A percentile compares a stretch with the other conserved stretches of the same genome.
Evolutionary conservation across 2,113 vertebrate species (phyloP).

Genomic region (Phrynosoma platyrhinos): DNA sequence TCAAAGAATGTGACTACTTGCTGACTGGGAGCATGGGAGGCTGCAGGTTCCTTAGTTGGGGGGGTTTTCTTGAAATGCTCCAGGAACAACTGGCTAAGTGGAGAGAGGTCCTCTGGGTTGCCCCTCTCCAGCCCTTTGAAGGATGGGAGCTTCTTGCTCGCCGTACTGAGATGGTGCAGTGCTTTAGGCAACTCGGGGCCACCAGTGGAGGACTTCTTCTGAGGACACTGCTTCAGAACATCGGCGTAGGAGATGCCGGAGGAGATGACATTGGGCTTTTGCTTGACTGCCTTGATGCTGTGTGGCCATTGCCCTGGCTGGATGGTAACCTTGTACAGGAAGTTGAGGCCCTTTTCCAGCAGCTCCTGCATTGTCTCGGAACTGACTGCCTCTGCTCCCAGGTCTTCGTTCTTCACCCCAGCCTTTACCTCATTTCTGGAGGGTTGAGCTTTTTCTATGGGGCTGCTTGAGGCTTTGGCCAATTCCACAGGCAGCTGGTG

Average conservation of each 20-base stretch:
- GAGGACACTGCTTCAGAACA: conserved; percentile 31
- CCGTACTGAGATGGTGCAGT: not conserved
- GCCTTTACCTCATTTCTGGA: not conserved
- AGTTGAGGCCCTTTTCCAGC: conserved; percentile 28
- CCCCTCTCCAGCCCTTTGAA: not conserved
- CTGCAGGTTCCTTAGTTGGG: not conserved
- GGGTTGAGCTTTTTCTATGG: not conserved
- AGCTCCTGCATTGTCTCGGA: conserved; percentile 39
- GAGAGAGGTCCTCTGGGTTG: not conserved
- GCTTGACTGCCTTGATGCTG: conserved; percentile 6
- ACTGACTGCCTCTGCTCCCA: conserved; percentile 15
- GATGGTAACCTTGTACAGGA: conserved; percentile 43
- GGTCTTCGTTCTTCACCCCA: not conserved
- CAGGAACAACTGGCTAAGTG: conserved; percentile 4
- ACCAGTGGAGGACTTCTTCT: not conserved
- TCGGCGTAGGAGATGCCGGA: conserved; percentile 20
- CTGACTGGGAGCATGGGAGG: not conserved
- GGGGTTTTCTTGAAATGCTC: conserved; percentile 30
- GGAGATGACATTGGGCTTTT: not conserved
- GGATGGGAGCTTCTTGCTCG: not conserved
- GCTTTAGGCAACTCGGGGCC: not conserved
- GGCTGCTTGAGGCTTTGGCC: not conserved
- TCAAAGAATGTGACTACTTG: conserved; percentile 17
- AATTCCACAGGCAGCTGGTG: not conserved
- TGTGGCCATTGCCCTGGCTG: conserved; percentile 19